A percentile compares a stretch with the other conserved stretches of the same genome.
Conservation (phyloP, 2,797 vertebrate species). For the Vespertilio murinus region DNA sequence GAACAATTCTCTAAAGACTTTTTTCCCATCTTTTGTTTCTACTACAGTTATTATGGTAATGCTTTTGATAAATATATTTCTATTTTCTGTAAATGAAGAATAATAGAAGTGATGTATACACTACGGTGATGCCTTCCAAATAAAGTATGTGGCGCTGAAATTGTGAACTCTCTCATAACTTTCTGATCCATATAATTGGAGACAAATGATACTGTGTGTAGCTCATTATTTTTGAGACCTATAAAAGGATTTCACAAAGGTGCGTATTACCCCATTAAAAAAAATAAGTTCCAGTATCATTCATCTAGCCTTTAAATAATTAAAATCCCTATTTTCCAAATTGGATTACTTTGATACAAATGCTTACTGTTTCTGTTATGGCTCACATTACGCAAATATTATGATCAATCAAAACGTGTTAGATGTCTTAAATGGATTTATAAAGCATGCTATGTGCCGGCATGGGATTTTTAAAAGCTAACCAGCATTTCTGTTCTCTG, state of each 20-base stretch:
- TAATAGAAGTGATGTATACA: background rate
- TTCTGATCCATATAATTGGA: conserved; percentile 42
- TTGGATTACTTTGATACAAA: conserved; percentile 45
- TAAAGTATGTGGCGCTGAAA: conserved; percentile 2
- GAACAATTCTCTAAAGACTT: background rate
- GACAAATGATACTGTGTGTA: conserved; percentile 31
- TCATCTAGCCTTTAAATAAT: conserved; percentile 62
- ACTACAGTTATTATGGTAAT: conserved; percentile 13
- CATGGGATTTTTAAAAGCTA: background rate
- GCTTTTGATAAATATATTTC: conserved; percentile 45
- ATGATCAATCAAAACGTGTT: conserved; percentile 24
- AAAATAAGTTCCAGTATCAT: conserved; percentile 21
- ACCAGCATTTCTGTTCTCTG: background rate
- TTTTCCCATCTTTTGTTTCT: conserved; percentile 5
- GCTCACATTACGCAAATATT: conserved; percentile 29
- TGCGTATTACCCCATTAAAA: conserved; percentile 35
- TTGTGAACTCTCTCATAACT: conserved; percentile 19
- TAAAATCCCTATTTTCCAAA: conserved; percentile 59
- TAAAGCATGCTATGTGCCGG: background rate
- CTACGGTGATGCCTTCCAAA: background rate
- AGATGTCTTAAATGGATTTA: background rate
- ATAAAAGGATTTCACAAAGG: conserved; percentile 39
- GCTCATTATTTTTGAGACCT: conserved; percentile 37
- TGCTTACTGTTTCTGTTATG: background rate
- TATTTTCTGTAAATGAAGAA: conserved; percentile 41